phyloP scores from a whole-genome alignment of 2,888 invertebrate genomes.

The Harmothoe impar region DNA sequence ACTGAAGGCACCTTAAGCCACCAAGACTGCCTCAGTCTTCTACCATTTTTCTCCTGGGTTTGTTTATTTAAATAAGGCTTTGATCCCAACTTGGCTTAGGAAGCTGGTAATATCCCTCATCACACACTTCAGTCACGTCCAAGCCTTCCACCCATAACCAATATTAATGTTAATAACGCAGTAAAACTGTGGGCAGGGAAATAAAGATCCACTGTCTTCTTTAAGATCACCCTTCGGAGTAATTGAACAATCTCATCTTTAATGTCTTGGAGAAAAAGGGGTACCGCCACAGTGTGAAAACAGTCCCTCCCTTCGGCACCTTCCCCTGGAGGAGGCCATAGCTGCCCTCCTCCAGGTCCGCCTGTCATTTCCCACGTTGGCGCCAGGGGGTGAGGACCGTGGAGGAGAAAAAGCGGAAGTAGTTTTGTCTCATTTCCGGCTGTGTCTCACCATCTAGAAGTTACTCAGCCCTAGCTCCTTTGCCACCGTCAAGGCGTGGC shows the following conservation, averaged over 20 bases:
- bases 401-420: too few species aligned
- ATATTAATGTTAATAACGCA: too few species aligned
- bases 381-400: not conserved
- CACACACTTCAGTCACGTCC: too few species aligned
- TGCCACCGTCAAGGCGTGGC: not conserved
- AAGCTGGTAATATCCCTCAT: too few species aligned
- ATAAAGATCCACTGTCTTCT: not conserved
- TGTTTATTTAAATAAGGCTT: slow-evolving; percentile 13
- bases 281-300: too few species aligned
- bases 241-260: not conserved
- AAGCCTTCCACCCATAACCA: too few species aligned
- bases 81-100: not conserved
- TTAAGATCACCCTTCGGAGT: not conserved
- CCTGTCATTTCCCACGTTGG: slow-evolving; percentile 13
- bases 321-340: not conserved
- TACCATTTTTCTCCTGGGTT: not conserved
- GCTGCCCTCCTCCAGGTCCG: not conserved
- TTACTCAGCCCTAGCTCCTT: not conserved
- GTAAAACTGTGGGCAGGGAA: too few species aligned
- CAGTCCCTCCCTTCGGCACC: not conserved
- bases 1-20: too few species aligned
- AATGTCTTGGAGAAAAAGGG: too few species aligned
- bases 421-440: not conserved
- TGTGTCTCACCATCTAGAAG: not conserved
- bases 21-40: too few species aligned